phyloP scores from a whole-genome alignment of 1,140 invertebrate species.

The Drosophila pachea region DNA sequence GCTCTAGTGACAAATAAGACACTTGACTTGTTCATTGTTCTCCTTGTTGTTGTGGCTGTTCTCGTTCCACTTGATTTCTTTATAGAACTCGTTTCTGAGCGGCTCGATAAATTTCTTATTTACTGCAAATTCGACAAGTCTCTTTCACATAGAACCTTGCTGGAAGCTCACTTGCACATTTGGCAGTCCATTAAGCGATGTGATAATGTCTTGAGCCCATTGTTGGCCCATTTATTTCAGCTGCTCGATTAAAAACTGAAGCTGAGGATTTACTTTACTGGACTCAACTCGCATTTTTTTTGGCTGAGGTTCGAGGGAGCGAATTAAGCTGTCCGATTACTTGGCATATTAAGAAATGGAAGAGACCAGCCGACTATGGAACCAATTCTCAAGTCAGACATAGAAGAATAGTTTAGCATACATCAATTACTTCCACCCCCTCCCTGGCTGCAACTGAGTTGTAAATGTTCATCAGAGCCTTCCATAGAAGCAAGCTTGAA shows the following conservation, averaged over 20 bases:
- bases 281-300: too few species aligned
- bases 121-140: constrained; percentile 10
- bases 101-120: constrained; percentile 24
- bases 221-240: background rate
- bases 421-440: constrained; percentile 25
- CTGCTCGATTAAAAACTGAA: constrained; percentile 5
- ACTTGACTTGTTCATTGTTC: constrained; percentile 37
- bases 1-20: constrained; percentile 65
- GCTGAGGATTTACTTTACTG: background rate
- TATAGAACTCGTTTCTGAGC: constrained; percentile 59
- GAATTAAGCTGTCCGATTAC: too few species aligned
- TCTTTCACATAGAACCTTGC: constrained; percentile 17
- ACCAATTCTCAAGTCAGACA: too few species aligned
- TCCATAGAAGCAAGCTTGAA: background rate
- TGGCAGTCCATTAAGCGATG: background rate
- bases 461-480: background rate
- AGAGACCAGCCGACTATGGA: too few species aligned
- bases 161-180: constrained; percentile 10
- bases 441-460: constrained; percentile 59
- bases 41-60: constrained; percentile 23
- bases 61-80: constrained; percentile 45
- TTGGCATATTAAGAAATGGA: too few species aligned
- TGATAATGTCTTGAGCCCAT: constrained; percentile 3
- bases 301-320: too few species aligned
- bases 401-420: constrained; percentile 1